phyloP scores from a whole-genome alignment of 2,797 vertebrate genomes.

The Sciaenops ocellatus region DNA sequence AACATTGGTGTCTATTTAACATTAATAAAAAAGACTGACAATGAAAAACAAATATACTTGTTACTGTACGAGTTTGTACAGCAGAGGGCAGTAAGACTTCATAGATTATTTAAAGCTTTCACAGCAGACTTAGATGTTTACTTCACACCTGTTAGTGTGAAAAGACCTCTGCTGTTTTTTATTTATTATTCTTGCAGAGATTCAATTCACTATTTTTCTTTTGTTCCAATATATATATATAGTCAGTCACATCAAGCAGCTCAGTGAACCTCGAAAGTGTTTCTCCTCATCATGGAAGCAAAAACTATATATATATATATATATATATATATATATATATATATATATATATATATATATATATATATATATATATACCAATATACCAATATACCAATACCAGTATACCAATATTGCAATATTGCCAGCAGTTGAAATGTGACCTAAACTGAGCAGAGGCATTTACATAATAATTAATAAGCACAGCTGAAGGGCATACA shows the following conservation, averaged over 20 bases:
- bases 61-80: constrained; percentile 21
- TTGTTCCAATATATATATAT: not conserved
- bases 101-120: not conserved
- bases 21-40: too few relatives aligned
- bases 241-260: too few relatives aligned
- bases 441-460: constrained; percentile 17
- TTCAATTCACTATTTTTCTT: not conserved
- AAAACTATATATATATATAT: too few relatives aligned
- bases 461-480: constrained; percentile 46
- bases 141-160: not conserved
- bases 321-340: too few relatives aligned
- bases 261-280: too few relatives aligned
- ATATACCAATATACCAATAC: too few relatives aligned
- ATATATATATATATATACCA: too few relatives aligned
- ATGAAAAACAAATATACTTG: not conserved
- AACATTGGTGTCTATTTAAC: too few relatives aligned
- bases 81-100: constrained; percentile 65
- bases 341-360: too few relatives aligned
- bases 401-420: too few relatives aligned
- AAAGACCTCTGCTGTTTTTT: not conserved
- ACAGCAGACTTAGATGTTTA: not conserved
- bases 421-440: not conserved
- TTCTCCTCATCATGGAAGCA: too few relatives aligned
- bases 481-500: not conserved
- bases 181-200: not conserved